Evolutionary conservation across 2,113 vertebrate genomes (phyloP).

Genomic region (Calonectris borealis): DNA sequence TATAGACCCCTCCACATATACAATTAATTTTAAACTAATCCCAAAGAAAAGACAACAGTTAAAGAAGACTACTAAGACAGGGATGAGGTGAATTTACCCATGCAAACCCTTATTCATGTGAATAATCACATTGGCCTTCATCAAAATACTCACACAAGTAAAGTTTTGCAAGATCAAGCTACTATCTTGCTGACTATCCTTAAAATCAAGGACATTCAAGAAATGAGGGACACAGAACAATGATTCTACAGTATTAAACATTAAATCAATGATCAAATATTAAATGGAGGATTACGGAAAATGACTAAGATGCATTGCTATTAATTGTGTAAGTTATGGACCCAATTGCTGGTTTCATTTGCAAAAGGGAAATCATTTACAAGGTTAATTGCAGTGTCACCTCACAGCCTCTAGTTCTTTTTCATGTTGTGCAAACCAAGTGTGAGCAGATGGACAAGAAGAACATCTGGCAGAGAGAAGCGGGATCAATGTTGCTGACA

Average conservation of each 20-base stretch:
- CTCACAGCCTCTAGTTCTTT: slow-evolving; percentile 57
- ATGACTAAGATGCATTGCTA: slow-evolving; percentile 55
- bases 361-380: slow-evolving; percentile 58
- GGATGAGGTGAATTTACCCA: background rate
- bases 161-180: background rate
- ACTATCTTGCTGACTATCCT: background rate
- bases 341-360: slow-evolving; percentile 45
- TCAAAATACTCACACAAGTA: background rate
- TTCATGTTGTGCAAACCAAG: slow-evolving; percentile 50
- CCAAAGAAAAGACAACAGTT: background rate
- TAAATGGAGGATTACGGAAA: slow-evolving; percentile 62
- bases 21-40: background rate
- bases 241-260: slow-evolving; percentile 32
- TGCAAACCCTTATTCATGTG: background rate
- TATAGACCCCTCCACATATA: background rate
- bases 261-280: slow-evolving; percentile 67
- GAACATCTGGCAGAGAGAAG: slow-evolving; percentile 70
- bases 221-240: background rate
- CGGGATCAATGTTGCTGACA: slow-evolving; percentile 39
- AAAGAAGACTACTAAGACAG: background rate
- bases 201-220: slow-evolving; percentile 26
- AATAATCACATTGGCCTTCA: background rate
- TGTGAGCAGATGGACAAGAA: slow-evolving; percentile 69
- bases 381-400: slow-evolving; percentile 73
- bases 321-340: slow-evolving; percentile 63